Evolutionary conservation across 2,888 invertebrate genomes (phyloP).

Genomic region (Trypoxylon attenuatum): DNA sequence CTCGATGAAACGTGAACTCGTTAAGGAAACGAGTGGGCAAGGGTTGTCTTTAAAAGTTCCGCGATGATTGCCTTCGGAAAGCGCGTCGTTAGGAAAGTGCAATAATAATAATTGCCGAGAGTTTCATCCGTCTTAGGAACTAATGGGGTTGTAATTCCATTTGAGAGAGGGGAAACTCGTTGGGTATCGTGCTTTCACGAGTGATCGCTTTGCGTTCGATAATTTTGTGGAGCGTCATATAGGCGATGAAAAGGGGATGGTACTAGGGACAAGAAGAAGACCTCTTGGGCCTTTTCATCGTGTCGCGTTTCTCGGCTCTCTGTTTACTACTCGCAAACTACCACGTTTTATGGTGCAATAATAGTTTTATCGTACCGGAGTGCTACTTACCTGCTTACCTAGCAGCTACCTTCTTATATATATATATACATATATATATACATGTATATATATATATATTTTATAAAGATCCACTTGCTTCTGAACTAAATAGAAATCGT

Average conservation of each 20-base stretch:
- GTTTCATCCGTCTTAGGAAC: not conserved
- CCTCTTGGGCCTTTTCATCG: not conserved
- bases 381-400: not conserved
- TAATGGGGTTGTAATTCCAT: not conserved
- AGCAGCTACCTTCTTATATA: no score
- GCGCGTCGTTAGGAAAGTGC: no score
- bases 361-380: conserved; percentile 16
- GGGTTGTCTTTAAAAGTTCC: no score
- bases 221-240: no score
- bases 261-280: not conserved
- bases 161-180: not conserved
- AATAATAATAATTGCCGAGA: not conserved
- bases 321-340: not conserved
- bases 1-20: no score
- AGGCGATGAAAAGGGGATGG: not conserved
- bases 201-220: not conserved
- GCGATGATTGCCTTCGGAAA: no score
- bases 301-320: not conserved
- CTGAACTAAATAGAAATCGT: no score
- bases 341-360: conserved; percentile 6
- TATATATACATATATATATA: no score
- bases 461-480: no score
- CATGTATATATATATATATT: no score
- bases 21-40: no score
- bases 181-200: not conserved